Base-by-base conservation (phyloP, 2,797 vertebrate genomes). In the Acrossocheilus wenchowensis region DNA sequence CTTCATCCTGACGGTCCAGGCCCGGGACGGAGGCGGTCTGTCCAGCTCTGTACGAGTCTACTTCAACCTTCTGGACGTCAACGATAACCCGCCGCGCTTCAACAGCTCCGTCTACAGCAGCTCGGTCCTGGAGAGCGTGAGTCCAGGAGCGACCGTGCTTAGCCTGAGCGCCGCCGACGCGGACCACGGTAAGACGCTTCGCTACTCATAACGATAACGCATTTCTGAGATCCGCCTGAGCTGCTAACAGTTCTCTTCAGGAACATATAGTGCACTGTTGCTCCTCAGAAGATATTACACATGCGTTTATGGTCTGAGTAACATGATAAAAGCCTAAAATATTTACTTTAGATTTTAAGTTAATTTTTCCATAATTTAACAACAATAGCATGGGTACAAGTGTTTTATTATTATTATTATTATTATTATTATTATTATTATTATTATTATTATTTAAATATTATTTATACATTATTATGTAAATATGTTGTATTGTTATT, bases 1-100 rank as follows among this genome's bases (percentile, higher is more conserved):
- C 91, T 99, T 97, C 78, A 97, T 99, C 36, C 96, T 99, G 36
- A 97, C 96, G 0, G 95, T 97, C 0, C 94, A 90, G 10, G 98
- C 98, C 0, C 94, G 91, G 92, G 98, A 99, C 0, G 98, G 98
- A 0, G 98, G 98, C 0, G 97, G 97, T 0, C 97, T 97, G 73
- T 93, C 94, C 86, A 95, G 97, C 64, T 89, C 93, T 0, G 94
- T 97, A 77, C 93, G 98, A 64, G 97, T 98, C 72, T 99, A 99
- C 89, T 99, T 99, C 94, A 99, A 99, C 78, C 92, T 99, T 36
- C 87, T 99, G 87, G 98, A 99, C 2, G 86, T 98, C 60, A 99
- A 99, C 0, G 98, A 99, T 88, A 99, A 98, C 91, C 86, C 95
- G 0, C 98, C 98, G 0, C 0, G 95, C 87, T 99, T 99, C 72